These are phyloP conservation scores for Reticulitermes speratus DNA, from an alignment of 1,140 invertebrate genomes.

Conservation along the genomic window DNA sequence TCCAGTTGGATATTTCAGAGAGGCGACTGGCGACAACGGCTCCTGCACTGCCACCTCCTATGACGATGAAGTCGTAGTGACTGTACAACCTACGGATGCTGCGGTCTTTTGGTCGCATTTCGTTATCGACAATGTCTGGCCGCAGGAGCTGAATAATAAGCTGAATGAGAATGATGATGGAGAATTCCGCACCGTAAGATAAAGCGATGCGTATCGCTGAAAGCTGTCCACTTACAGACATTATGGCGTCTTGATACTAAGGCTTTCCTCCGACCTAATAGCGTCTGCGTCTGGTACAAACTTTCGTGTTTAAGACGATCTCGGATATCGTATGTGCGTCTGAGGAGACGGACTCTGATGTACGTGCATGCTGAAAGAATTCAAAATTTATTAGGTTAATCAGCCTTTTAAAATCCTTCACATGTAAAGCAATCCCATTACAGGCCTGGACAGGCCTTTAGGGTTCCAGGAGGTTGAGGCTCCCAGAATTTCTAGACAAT, in stretches of 20 bases:
- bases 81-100: neutral
- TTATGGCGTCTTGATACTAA: constrained; percentile 77
- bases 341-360: too few relatives aligned
- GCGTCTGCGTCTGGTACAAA: too few relatives aligned
- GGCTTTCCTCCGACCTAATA: constrained; percentile 62
- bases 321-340: too few relatives aligned
- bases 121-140: constrained; percentile 65
- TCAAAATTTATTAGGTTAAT: too few relatives aligned
- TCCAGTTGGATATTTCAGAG: constrained; percentile 12
- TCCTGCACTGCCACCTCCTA: constrained; percentile 55
- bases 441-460: too few relatives aligned
- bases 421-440: too few relatives aligned
- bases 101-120: constrained; percentile 54
- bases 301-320: too few relatives aligned
- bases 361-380: too few relatives aligned
- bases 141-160: constrained; percentile 58
- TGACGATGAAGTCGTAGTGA: constrained; percentile 38
- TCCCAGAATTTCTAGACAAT: too few relatives aligned
- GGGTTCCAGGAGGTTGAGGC: too few relatives aligned
- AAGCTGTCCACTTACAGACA: constrained; percentile 67
- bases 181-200: constrained; percentile 59
- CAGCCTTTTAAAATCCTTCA: too few relatives aligned
- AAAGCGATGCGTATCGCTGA: constrained; percentile 60
- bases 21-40: constrained; percentile 50
- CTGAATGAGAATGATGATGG: constrained; percentile 59